phyloP scores from a whole-genome alignment of 2,113 vertebrate genomes.

The Zosterops japonicus region DNA sequence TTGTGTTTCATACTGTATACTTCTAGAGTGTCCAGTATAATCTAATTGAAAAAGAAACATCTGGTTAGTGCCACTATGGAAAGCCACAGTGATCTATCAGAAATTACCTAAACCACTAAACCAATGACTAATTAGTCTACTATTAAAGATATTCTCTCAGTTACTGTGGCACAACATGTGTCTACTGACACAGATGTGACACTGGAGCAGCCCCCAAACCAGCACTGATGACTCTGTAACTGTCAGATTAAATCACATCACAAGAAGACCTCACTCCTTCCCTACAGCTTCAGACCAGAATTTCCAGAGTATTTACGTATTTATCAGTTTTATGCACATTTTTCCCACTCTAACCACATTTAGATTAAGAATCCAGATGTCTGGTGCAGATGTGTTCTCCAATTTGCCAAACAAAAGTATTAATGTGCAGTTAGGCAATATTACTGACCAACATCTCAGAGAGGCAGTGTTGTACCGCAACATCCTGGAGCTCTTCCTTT shows the following conservation, averaged over 20 bases:
- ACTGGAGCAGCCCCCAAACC: background rate
- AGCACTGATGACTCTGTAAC: background rate
- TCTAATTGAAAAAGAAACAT: background rate
- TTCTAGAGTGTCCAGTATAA: background rate
- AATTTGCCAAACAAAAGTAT: background rate
- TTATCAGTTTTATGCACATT: background rate
- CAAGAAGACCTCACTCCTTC: background rate
- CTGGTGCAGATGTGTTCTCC: background rate
- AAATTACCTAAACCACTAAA: background rate
- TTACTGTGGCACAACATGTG: fast-evolving
- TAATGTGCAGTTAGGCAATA: background rate
- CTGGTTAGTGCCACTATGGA: background rate
- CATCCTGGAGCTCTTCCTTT: background rate
- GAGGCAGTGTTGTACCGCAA: background rate
- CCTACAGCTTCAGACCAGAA: background rate
- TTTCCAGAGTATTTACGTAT: background rate
- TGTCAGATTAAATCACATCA: background rate
- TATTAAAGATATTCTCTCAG: background rate
- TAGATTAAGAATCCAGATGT: background rate
- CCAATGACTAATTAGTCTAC: background rate
- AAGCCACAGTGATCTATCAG: background rate
- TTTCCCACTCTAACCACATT: background rate
- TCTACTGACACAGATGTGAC: background rate
- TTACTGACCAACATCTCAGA: background rate
- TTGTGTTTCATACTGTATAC: background rate